These are phyloP conservation scores for Anabas testudineus DNA, from an alignment of 2,797 vertebrate genomes.

Conservation along the genomic window DNA sequence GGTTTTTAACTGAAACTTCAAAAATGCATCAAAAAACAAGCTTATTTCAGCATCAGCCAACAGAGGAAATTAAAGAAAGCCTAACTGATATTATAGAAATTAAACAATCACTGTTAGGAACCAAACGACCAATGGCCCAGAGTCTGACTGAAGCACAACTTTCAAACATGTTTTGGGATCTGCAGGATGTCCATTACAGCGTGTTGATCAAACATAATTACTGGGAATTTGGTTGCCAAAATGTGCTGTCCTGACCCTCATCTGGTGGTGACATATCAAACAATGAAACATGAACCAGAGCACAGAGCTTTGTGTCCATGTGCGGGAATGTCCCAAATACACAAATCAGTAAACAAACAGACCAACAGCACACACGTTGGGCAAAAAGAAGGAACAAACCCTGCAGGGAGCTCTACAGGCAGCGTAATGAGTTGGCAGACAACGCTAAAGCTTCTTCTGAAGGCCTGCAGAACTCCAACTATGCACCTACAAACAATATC, in stretches of 20 bases:
- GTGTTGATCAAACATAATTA: background rate
- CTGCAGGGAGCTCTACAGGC: conserved; percentile 33
- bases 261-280: conserved; percentile 14
- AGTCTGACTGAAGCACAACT: no score
- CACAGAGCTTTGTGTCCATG: conserved; percentile 27
- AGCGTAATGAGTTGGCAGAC: conserved; percentile 45
- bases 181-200: background rate
- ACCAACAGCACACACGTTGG: conserved; percentile 27
- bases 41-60: no score
- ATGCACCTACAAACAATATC: conserved; percentile 24
- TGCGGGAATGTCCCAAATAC: conserved; percentile 34
- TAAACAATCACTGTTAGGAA: no score
- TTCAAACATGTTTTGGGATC: no score
- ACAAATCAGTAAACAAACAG: conserved; percentile 46
- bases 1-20: no score
- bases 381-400: conserved; percentile 9
- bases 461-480: conserved; percentile 30
- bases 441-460: conserved; percentile 37
- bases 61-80: no score
- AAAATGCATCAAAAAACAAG: no score
- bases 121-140: no score
- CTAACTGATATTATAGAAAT: no score
- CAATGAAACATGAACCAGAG: conserved; percentile 23
- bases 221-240: background rate
- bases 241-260: background rate